A percentile compares a stretch with the other conserved stretches of the same genome.
Conservation (phyloP, 2,797 vertebrate species). For the Mus minutoides region DNA sequence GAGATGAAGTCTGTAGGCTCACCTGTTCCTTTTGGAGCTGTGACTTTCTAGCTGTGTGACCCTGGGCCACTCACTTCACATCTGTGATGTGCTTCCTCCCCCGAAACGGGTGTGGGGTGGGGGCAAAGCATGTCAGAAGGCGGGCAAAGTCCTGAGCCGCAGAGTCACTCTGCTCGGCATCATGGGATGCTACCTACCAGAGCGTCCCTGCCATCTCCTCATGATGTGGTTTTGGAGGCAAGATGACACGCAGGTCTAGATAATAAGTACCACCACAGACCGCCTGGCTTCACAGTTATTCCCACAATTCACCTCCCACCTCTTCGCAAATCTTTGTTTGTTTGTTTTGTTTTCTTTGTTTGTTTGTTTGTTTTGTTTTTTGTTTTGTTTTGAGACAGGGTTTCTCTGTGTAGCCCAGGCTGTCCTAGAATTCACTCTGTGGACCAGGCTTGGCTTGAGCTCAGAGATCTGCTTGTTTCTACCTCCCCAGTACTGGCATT, state of each 20-base stretch:
- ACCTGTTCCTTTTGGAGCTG: background rate
- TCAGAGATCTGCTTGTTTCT: background rate
- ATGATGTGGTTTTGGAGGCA: background rate
- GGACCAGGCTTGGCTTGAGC: background rate
- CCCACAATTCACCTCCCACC: background rate
- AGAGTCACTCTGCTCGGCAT: background rate
- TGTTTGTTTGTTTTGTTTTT: background rate
- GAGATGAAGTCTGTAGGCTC: background rate
- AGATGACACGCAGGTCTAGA: background rate
- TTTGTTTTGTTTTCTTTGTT: background rate
- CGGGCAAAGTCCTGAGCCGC: background rate
- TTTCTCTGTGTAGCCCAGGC: background rate
- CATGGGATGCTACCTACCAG: background rate
- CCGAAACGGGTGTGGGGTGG: background rate
- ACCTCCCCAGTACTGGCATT: background rate
- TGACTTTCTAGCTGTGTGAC: background rate
- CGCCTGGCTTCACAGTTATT: background rate
- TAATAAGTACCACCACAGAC: background rate
- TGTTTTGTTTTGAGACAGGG: background rate
- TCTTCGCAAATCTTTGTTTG: background rate
- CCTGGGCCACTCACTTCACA: background rate
- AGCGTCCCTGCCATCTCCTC: background rate
- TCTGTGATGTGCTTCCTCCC: background rate
- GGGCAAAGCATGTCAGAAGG: background rate
- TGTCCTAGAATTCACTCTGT: background rate